phyloP scores from a whole-genome alignment of 1,140 invertebrate species.

The Dendrolimus kikuchii region DNA sequence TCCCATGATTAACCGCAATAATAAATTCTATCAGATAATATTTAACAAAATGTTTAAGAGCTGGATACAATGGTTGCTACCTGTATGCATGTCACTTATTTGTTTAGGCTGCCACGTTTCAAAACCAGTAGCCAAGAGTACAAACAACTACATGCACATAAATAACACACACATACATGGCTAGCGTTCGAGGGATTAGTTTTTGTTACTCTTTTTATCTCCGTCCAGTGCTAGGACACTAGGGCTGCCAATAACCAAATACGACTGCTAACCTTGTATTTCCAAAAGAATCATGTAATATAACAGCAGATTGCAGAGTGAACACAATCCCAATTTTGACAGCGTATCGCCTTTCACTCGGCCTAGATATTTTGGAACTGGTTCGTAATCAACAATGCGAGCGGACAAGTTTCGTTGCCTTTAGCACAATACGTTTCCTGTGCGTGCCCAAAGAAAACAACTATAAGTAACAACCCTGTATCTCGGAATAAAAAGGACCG shows the following conservation, averaged over 20 bases:
- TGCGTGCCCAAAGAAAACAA: slow-evolving; percentile 9
- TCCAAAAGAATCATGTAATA: slow-evolving; percentile 11
- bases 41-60: slow-evolving; percentile 57
- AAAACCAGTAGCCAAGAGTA: slow-evolving; percentile 63
- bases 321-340: slow-evolving; percentile 40
- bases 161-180: slow-evolving; percentile 15
- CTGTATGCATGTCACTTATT: slow-evolving; percentile 62
- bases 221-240: slow-evolving; percentile 47
- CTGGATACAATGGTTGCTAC: slow-evolving; percentile 50
- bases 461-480: slow-evolving; percentile 34
- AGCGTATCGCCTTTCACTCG: slow-evolving; percentile 63
- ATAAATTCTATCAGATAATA: slow-evolving; percentile 57
- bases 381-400: slow-evolving; percentile 58
- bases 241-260: slow-evolving; percentile 29
- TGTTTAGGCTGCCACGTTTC: slow-evolving; percentile 59
- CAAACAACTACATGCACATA: slow-evolving; percentile 44
- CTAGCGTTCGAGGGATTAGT: slow-evolving; percentile 30
- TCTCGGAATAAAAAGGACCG: slow-evolving; percentile 47
- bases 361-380: slow-evolving; percentile 67
- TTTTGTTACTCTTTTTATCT: slow-evolving; percentile 61
- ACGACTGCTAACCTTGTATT: not conserved
- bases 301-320: slow-evolving; percentile 25
- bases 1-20: not conserved
- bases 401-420: slow-evolving; percentile 26
- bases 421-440: slow-evolving; percentile 31